Percentiles rank a stretch among this genome's conserved stretches.
Evolutionary conservation across 2,888 invertebrate species (phyloP).

Genomic region (Andrena trimmerana): DNA sequence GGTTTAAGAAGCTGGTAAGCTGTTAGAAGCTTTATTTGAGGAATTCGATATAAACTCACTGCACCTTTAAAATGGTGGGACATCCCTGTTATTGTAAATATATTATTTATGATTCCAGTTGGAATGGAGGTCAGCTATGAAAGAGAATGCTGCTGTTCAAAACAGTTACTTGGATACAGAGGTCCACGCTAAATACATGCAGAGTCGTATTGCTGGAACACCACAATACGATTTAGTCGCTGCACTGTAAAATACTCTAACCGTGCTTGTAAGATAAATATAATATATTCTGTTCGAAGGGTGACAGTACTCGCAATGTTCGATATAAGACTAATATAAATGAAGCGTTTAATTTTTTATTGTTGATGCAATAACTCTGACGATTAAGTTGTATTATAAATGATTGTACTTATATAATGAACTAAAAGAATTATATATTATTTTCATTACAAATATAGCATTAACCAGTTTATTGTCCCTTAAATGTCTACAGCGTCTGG

Average conservation of each 20-base stretch:
- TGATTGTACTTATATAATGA: not conserved
- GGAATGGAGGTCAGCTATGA: conserved; percentile 90
- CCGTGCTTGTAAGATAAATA: not conserved
- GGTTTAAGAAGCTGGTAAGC: conserved; percentile 89
- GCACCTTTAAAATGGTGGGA: not conserved
- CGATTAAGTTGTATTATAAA: conserved; percentile 6
- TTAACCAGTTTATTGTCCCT: not conserved
- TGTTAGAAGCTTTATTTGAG: not conserved
- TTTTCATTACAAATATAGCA: conserved; percentile 7
- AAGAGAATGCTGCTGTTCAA: conserved; percentile 90
- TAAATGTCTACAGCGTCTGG: not conserved
- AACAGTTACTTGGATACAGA: conserved; percentile 89
- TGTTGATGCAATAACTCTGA: not conserved
- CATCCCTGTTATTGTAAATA: not conserved
- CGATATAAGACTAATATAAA: conserved; percentile 20
- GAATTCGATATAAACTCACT: conserved; percentile 2
- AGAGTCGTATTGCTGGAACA: conserved; percentile 88
- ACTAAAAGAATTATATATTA: conserved; percentile 18
- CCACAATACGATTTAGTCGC: conserved; percentile 88
- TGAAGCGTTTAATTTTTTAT: not conserved
- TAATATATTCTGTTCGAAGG: not conserved
- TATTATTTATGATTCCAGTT: conserved; percentile 84
- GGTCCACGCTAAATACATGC: conserved; percentile 90
- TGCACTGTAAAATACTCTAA: conserved; percentile 25
- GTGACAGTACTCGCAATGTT: not conserved